Percentiles rank a stretch among this genome's conserved stretches.
Evolutionary conservation across 2,113 vertebrate genomes (phyloP).

Genomic region (Percina caprodes): DNA sequence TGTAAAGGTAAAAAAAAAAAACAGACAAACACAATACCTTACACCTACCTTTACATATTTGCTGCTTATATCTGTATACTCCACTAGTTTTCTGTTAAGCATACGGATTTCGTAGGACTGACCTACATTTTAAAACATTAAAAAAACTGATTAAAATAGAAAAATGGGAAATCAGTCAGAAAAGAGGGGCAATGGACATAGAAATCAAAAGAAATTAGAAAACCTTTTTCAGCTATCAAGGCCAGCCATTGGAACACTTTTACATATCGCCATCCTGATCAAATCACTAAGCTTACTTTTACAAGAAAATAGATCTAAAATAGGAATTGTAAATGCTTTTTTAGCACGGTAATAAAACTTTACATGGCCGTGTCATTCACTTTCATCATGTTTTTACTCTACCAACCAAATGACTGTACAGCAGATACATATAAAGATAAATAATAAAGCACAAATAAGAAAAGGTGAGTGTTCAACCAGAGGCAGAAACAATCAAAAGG

Average conservation of each 20-base stretch:
- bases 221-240: slow-evolving; percentile 30
- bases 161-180: slow-evolving; percentile 71
- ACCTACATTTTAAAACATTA: slow-evolving; percentile 88
- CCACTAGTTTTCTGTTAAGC: slow-evolving; percentile 95
- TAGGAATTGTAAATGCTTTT: not conserved
- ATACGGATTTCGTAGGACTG: slow-evolving; percentile 98
- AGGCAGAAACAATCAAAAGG: slow-evolving; percentile 24
- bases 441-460: slow-evolving; percentile 11
- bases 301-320: slow-evolving; percentile 13
- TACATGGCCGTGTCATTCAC: not conserved
- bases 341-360: not conserved
- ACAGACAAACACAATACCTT: slow-evolving; percentile 57
- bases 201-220: slow-evolving; percentile 55
- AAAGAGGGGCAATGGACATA: slow-evolving; percentile 66
- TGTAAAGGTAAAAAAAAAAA: slow-evolving; percentile 56
- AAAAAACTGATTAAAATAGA: slow-evolving; percentile 80
- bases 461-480: slow-evolving; percentile 27
- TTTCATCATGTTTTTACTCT: slow-evolving; percentile 31
- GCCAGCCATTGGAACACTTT: slow-evolving; percentile 23
- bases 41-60: slow-evolving; percentile 95
- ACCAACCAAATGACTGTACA: slow-evolving; percentile 51
- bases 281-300: slow-evolving; percentile 18
- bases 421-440: slow-evolving; percentile 25
- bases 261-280: slow-evolving; percentile 25
- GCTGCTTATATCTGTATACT: slow-evolving; percentile 93